Percentiles rank a stretch among this genome's conserved stretches.
phyloP scores from a whole-genome alignment of 2,797 vertebrate species.

The Lerista edwardsae region DNA sequence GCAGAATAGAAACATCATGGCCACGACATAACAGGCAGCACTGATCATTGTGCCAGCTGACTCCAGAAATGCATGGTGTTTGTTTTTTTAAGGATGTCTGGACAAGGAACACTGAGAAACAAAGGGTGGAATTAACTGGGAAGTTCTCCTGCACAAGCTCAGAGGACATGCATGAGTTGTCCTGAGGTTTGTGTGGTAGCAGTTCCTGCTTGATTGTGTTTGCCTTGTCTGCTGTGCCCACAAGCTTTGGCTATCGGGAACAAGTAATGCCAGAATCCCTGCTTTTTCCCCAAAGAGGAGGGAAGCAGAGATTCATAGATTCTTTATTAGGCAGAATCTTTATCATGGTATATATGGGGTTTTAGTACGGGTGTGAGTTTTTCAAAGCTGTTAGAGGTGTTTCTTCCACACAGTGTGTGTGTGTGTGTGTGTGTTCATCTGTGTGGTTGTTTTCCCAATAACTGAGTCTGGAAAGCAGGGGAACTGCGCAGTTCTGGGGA shows the following conservation, averaged over 20 bases:
- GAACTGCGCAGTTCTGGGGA: not conserved
- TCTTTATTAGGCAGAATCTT: not conserved
- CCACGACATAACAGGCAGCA: constrained; percentile 56
- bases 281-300: not conserved
- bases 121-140: constrained; percentile 24
- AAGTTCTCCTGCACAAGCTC: not conserved
- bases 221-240: not conserved
- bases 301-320: not conserved
- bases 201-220: not conserved
- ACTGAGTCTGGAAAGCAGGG: not conserved
- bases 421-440: too few relatives aligned
- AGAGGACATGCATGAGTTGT: not conserved
- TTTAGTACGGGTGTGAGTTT: not conserved
- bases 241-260: not conserved
- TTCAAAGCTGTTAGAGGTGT: not conserved
- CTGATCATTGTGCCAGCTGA: constrained; percentile 71
- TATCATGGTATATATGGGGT: not conserved
- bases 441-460: too few relatives aligned
- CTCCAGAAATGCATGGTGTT: constrained; percentile 63
- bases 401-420: not conserved
- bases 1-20: constrained; percentile 47
- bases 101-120: constrained; percentile 58
- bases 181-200: not conserved
- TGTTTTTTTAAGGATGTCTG: constrained; percentile 62
- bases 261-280: not conserved